These are phyloP conservation scores for Frieseomelitta varia DNA, from an alignment of 1,140 invertebrate species.

Conservation along the genomic window DNA sequence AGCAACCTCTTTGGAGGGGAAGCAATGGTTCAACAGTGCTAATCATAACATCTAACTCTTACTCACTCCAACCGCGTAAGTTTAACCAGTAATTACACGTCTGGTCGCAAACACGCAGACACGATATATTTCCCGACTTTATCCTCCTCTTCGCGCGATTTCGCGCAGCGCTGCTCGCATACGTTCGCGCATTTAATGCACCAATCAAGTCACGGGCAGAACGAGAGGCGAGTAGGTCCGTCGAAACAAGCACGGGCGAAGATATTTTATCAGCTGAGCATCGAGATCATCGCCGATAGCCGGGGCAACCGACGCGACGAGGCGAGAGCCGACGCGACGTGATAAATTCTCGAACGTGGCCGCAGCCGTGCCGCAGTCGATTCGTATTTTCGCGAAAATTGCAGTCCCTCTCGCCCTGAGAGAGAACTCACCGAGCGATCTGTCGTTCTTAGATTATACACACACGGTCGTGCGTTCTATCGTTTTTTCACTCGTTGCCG, in stretches of 20 bases:
- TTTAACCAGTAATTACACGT: background rate
- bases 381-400: conserved; percentile 32
- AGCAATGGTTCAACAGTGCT: background rate
- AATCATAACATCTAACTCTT: background rate
- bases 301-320: background rate
- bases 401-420: background rate
- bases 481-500: background rate
- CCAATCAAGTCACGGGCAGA: conserved; percentile 41
- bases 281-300: conserved; percentile 49
- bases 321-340: background rate
- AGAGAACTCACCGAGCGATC: background rate
- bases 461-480: background rate
- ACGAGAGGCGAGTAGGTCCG: conserved; percentile 29
- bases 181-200: conserved; percentile 44
- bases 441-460: background rate
- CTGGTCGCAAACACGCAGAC: background rate
- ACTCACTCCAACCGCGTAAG: too few species aligned
- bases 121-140: conserved; percentile 10
- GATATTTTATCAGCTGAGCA: conserved; percentile 42
- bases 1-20: background rate
- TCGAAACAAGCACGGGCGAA: conserved; percentile 14
- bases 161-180: conserved; percentile 13
- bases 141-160: background rate
- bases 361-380: background rate
- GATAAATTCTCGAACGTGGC: conserved; percentile 28